phyloP scores from a whole-genome alignment of 2,888 invertebrate species.

The Thymelicus sylvestris region DNA sequence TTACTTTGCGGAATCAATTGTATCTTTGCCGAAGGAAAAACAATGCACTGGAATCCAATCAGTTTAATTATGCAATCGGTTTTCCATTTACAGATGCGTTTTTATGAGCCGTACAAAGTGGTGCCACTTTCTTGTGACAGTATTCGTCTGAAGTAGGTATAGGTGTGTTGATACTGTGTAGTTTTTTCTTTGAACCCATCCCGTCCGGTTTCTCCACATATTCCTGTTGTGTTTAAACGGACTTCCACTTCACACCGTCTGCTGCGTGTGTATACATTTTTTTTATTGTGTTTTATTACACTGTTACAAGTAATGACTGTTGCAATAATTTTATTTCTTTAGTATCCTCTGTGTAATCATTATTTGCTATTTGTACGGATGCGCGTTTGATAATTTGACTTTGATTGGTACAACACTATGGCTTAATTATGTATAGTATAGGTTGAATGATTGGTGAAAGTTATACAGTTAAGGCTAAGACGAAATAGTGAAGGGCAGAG shows the following conservation, averaged over 20 bases:
- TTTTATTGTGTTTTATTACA: slow-evolving; percentile 7
- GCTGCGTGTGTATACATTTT: slow-evolving; percentile 10
- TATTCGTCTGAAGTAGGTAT: background rate
- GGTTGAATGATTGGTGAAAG: slow-evolving; percentile 21
- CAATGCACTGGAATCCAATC: slow-evolving; percentile 25
- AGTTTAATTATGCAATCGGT: slow-evolving; percentile 26
- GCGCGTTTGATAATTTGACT: background rate
- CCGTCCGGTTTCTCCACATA: slow-evolving; percentile 24
- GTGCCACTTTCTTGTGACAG: slow-evolving; percentile 12
- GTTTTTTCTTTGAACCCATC: slow-evolving; percentile 12
- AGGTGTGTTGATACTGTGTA: background rate
- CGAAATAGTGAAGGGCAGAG: background rate
- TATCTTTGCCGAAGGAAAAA: slow-evolving; percentile 10
- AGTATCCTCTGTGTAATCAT: background rate
- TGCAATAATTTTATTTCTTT: background rate
- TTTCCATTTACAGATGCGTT: slow-evolving; percentile 18
- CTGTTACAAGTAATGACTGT: background rate
- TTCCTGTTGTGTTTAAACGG: slow-evolving; percentile 17
- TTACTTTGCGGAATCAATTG: slow-evolving; percentile 33
- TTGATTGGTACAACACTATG: background rate
- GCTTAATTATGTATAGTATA: background rate
- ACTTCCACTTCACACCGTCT: slow-evolving; percentile 15
- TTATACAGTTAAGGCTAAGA: background rate
- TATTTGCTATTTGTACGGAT: background rate
- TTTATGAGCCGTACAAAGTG: slow-evolving; percentile 18